Base-by-base conservation (phyloP, 2,888 invertebrate species). In the Lithophane leautieri region DNA sequence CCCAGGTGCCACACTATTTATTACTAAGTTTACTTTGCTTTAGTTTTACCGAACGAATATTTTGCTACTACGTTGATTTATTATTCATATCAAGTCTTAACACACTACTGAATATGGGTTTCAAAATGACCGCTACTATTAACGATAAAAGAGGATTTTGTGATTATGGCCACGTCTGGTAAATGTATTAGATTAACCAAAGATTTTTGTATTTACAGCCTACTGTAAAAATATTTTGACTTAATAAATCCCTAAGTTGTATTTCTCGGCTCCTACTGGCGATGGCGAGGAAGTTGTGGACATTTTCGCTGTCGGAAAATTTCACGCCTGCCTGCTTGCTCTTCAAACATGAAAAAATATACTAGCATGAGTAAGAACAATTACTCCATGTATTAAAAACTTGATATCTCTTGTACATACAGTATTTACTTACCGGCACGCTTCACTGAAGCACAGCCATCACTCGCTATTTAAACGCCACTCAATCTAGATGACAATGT, bases 361-460 rank as follows among this genome's bases (percentile, higher is more conserved):
- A 40, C 34, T 68, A 62, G 25, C 60, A 60, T 78, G 52, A 66
- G 22, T 70, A 42, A 9, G 44, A 70, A 70, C 66, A 79, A 79
- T 83, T 79, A 81, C 40, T 44, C 11, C 25, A 52, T 25, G 40
- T 14, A 69, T 52, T 69, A 76, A 70, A 72, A 84, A 70, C 73
- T 44, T 76, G 42, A 80, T 84, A 76, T 71, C 40, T 70, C 56
- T 11, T 54, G 11, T 42, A 50, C n/a, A 40, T 65, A 66, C n/a
- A 81, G 81, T 76, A 81, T 86, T 88, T 86, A 84, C 81, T 89
- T 88, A 81, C 86, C 68, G 85, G 60, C 66, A 40, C 75, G 86
- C 85, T 87, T 80, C 86, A 83, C 40, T 58, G 85, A 82, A 88
- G 88, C 89, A 85, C 69, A 69, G 83, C 86, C 71, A 81, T 81